Percentiles rank a stretch among this genome's conserved stretches.
phyloP scores from a whole-genome alignment of 1,140 invertebrate genomes.

The Macrosteles quadrilineatus region DNA sequence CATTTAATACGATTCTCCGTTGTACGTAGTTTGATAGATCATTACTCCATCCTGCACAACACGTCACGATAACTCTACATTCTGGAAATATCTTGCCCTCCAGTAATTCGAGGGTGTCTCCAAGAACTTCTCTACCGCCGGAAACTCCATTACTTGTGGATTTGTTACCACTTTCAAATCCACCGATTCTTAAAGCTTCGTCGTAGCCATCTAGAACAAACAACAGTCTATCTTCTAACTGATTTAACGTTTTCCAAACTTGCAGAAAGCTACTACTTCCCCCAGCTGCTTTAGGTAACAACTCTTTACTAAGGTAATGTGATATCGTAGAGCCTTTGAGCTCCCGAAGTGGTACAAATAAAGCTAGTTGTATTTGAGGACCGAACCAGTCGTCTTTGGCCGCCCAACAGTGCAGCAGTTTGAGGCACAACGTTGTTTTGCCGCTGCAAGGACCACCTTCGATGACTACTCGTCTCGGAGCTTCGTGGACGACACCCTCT shows the following conservation, averaged over 20 bases:
- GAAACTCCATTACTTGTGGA: constrained; percentile 26
- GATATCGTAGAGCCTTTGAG: constrained; percentile 51
- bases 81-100: constrained; percentile 58
- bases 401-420: constrained; percentile 58
- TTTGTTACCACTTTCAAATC: constrained; percentile 36
- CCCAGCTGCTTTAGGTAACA: constrained; percentile 51
- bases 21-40: constrained; percentile 50
- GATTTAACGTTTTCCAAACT: constrained; percentile 51
- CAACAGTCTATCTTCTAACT: constrained; percentile 55
- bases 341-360: constrained; percentile 58
- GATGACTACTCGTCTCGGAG: constrained; percentile 52
- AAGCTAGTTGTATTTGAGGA: constrained; percentile 49
- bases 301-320: constrained; percentile 54
- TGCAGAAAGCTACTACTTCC: constrained; percentile 45
- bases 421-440: constrained; percentile 55
- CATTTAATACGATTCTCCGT: constrained; percentile 53
- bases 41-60: constrained; percentile 48
- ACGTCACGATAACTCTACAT: constrained; percentile 57
- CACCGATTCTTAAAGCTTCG: constrained; percentile 47
- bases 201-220: constrained; percentile 60
- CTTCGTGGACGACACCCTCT: constrained; percentile 52
- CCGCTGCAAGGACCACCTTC: constrained; percentile 58
- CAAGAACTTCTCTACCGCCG: constrained; percentile 49
- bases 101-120: constrained; percentile 55
- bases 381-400: constrained; percentile 51